These are phyloP conservation scores for Leptinotarsa juncta DNA, from an alignment of 2,888 invertebrate genomes.

Conservation along the genomic window DNA sequence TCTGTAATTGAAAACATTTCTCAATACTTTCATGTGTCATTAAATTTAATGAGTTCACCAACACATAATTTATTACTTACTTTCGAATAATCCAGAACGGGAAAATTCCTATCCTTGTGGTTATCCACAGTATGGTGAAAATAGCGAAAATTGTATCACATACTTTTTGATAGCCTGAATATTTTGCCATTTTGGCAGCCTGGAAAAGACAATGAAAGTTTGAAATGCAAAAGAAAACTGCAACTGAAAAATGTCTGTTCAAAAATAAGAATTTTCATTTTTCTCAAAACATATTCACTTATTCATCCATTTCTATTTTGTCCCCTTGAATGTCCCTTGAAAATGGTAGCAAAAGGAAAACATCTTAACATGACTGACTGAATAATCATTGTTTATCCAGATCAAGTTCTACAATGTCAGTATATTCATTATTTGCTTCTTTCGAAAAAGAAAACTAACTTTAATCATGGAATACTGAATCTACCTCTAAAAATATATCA, in stretches of 20 bases:
- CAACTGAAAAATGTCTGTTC: too few relatives aligned
- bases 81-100: slow-evolving; percentile 90
- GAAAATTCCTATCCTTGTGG: slow-evolving; percentile 88
- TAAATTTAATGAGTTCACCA: slow-evolving; percentile 12
- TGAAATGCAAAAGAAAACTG: background rate
- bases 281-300: too few relatives aligned
- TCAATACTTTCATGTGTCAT: slow-evolving; percentile 12
- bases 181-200: slow-evolving; percentile 95
- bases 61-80: slow-evolving; percentile 65
- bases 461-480: background rate
- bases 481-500: slow-evolving; percentile 88
- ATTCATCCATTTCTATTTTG: too few relatives aligned
- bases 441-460: too few relatives aligned
- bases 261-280: too few relatives aligned
- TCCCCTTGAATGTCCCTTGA: too few relatives aligned
- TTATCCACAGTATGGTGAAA: slow-evolving; percentile 92
- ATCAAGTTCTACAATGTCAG: too few relatives aligned
- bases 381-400: background rate
- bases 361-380: slow-evolving; percentile 14
- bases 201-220: slow-evolving; percentile 64
- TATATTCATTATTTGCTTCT: too few relatives aligned
- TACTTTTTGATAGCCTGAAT: slow-evolving; percentile 87
- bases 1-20: background rate
- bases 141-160: slow-evolving; percentile 90
- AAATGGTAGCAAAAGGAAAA: too few relatives aligned